Evolutionary conservation across 2,113 vertebrate genomes (phyloP), one percentile per base, ranked within the genome.

Genomic region (Herpetotheres cachinnans): DNA sequence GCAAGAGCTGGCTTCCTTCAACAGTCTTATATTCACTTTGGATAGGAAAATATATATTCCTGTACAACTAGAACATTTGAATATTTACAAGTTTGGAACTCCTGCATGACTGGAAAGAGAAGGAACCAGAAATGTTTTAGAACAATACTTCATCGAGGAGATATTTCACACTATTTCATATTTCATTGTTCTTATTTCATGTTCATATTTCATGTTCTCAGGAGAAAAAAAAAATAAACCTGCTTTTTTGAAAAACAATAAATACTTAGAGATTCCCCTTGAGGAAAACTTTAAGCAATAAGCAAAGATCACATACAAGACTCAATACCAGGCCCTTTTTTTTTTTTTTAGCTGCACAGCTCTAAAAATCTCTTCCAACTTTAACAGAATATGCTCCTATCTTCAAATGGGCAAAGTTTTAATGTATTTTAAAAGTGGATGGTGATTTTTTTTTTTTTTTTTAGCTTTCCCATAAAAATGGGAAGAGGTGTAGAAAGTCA

Each of bases 51-150:
- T 29, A 88, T 16, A 85, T 72, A 82, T 72, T 76, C 61, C 42
- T 96, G 90, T 42, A 71, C 44, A 93, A 95, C 38, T 10, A 96
- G 70, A 93, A 79, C 3, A 24, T 87, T 54, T 71, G 34, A 96
- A 77, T 86, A 95, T 87, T 96, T 95, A 89, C 54, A 69, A 79
- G 81, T 96, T 94, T 69, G 83, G 61, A 95, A 73, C 56, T 86
- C n/a, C 72, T 94, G 16, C 40, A 47, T 69, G 61, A 87, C 49
- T 77, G 27, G 61, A 95, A 74, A 95, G 14, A 66, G 42, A 73
- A 86, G 16, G 10, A 86, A 32, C 16, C 63, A 95, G 52, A 5
- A 87, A 71, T 2, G 6, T 76, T 69, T 95, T 89, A 93, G 69
- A 96, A 84, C 34, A 96, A 89, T 78, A 47, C 38, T 96, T 97